Evolutionary conservation across 2,797 vertebrate species (phyloP).

Genomic region (Echeneis naucrates): DNA sequence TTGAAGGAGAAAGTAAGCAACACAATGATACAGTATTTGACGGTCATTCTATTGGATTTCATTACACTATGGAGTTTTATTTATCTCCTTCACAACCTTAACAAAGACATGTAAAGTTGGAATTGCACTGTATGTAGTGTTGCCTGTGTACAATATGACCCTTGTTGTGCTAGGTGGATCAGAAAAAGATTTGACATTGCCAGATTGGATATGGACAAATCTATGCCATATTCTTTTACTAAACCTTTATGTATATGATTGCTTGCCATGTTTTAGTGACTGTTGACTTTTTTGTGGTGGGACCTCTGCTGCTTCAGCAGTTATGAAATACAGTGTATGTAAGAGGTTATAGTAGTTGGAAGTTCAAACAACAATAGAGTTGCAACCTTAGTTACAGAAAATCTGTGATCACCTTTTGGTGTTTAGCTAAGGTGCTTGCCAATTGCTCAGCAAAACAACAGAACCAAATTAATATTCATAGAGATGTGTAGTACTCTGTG

Average conservation of each 20-base stretch:
- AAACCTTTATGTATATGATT: slow-evolving; percentile 17
- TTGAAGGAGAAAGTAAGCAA: neutral
- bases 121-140: neutral
- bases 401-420: slow-evolving; percentile 63
- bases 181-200: slow-evolving; percentile 30
- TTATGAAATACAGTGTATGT: slow-evolving; percentile 1
- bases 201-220: slow-evolving; percentile 20
- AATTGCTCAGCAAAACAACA: slow-evolving; percentile 61
- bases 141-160: neutral
- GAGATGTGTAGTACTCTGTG: slow-evolving; percentile 45
- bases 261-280: slow-evolving; percentile 26
- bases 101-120: neutral
- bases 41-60: neutral
- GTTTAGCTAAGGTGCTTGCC: slow-evolving; percentile 62
- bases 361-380: slow-evolving; percentile 54
- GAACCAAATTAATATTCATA: slow-evolving; percentile 71
- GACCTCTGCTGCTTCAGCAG: slow-evolving; percentile 14
- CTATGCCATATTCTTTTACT: slow-evolving; percentile 9
- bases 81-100: slow-evolving; percentile 5
- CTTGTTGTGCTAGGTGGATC: slow-evolving; percentile 27
- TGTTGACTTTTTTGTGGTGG: slow-evolving; percentile 5
- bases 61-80: neutral
- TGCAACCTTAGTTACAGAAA: slow-evolving; percentile 55
- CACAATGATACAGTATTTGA: neutral
- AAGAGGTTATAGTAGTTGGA: slow-evolving; percentile 44